Percentiles rank a stretch among this genome's conserved stretches.
phyloP scores from a whole-genome alignment of 1,140 invertebrate genomes.

The Goniozus legneri region DNA sequence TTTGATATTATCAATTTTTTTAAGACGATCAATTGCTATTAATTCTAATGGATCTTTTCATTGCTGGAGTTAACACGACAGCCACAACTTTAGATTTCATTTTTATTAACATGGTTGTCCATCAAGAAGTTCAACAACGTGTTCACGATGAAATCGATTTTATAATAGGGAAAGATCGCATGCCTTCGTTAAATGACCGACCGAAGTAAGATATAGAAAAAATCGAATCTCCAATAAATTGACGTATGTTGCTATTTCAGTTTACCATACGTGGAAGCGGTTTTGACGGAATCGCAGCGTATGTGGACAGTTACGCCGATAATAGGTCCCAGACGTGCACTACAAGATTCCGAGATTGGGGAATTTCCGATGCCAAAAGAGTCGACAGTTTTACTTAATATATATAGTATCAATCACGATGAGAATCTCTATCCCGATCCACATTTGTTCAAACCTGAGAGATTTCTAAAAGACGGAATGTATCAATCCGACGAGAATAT shows the following conservation, averaged over 20 bases:
- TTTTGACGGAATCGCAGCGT: slow-evolving; percentile 64
- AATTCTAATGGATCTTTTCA: slow-evolving; percentile 69
- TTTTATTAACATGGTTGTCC: slow-evolving; percentile 64
- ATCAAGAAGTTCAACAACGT: slow-evolving; percentile 65
- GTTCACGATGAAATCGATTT: slow-evolving; percentile 64
- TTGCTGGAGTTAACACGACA: slow-evolving; percentile 71
- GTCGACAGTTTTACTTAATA: slow-evolving; percentile 62
- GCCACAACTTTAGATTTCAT: slow-evolving; percentile 69
- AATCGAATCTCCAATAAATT: slow-evolving; percentile 6
- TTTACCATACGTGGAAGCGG: slow-evolving; percentile 63
- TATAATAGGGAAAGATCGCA: slow-evolving; percentile 46
- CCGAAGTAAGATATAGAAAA: slow-evolving; percentile 33
- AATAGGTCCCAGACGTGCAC: slow-evolving; percentile 64
- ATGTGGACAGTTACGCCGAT: slow-evolving; percentile 63
- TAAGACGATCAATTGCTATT: slow-evolving; percentile 67
- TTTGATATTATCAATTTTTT: slow-evolving; percentile 10
- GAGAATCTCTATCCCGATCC: slow-evolving; percentile 65
- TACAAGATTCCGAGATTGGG: slow-evolving; percentile 58
- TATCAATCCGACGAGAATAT: slow-evolving; percentile 53
- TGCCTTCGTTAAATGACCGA: slow-evolving; percentile 48
- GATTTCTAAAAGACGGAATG: slow-evolving; percentile 57
- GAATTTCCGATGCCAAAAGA: slow-evolving; percentile 68
- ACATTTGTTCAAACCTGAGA: slow-evolving; percentile 67
- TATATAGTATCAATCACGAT: slow-evolving; percentile 65
- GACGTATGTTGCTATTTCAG: slow-evolving; percentile 37